A percentile compares a stretch with the other conserved stretches of the same genome.
phyloP scores from a whole-genome alignment of 2,113 vertebrate genomes.

The Stercorarius parasiticus region DNA sequence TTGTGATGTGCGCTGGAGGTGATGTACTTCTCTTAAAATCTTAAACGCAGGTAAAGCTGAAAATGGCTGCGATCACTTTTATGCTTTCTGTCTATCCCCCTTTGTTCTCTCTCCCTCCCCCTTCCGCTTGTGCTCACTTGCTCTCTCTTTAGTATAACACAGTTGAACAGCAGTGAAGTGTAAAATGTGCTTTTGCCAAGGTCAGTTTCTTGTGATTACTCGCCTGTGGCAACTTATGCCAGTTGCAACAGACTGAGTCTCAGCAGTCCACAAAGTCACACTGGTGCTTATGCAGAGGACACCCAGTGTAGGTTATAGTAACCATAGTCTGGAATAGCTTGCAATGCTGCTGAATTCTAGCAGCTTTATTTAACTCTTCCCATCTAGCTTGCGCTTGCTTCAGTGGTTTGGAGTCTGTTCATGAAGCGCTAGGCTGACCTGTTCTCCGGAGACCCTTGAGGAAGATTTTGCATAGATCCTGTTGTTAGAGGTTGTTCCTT shows the following conservation, averaged over 20 bases:
- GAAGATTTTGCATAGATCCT: background rate
- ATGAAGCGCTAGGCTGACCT: background rate
- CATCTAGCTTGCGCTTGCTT: background rate
- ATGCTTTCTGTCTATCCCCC: background rate
- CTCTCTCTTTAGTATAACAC: constrained; percentile 57
- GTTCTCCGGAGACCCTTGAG: background rate
- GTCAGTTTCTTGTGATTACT: constrained; percentile 76
- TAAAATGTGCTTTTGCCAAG: constrained; percentile 77
- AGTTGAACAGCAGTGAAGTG: constrained; percentile 68
- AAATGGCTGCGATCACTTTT: background rate
- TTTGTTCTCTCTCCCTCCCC: constrained; percentile 28
- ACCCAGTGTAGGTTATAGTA: constrained; percentile 60
- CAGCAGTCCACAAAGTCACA: constrained; percentile 74
- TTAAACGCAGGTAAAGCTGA: background rate
- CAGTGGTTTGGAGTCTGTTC: background rate
- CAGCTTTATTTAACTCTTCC: constrained; percentile 36
- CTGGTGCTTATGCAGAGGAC: constrained; percentile 63
- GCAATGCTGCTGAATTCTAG: constrained; percentile 39
- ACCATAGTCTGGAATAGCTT: constrained; percentile 26
- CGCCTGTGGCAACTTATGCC: constrained; percentile 72
- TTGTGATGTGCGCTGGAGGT: background rate
- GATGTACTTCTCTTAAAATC: background rate
- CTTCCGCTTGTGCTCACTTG: constrained; percentile 31
- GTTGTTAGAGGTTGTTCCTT: background rate
- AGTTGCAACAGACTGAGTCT: constrained; percentile 78